phyloP scores from a whole-genome alignment of 64 coral and sea anemone species.

The Actinia tenebrosa region DNA sequence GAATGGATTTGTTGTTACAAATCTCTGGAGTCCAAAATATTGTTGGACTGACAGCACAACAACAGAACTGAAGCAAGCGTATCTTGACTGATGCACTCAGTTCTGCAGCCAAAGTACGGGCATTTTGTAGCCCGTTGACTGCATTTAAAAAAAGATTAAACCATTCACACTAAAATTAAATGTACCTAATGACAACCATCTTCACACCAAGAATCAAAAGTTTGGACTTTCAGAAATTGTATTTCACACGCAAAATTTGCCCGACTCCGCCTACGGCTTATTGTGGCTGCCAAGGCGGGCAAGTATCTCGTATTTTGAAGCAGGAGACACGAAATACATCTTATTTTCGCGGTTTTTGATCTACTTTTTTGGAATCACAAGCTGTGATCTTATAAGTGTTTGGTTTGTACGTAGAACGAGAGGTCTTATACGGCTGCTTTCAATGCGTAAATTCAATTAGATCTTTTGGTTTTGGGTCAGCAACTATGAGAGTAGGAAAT shows the following conservation, averaged over 20 bases:
- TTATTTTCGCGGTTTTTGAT: slow-evolving; percentile 68
- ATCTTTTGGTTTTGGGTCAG: slow-evolving; percentile 1
- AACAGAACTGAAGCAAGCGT: slow-evolving; percentile 4
- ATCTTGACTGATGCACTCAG: slow-evolving; percentile 6
- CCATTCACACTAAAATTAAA: slow-evolving; percentile 22
- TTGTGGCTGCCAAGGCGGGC: slow-evolving; percentile 91
- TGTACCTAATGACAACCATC: slow-evolving; percentile 79
- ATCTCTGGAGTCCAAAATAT: slow-evolving; percentile 39
- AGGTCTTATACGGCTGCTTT: background rate
- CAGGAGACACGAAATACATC: slow-evolving; percentile 74
- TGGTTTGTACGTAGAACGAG: background rate
- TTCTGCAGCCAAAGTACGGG: background rate
- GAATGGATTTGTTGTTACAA: slow-evolving; percentile 41
- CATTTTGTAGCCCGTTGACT: background rate
- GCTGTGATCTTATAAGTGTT: background rate
- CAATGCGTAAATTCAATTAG: slow-evolving; percentile 12
- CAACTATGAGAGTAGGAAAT: slow-evolving; percentile 18
- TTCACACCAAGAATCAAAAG: slow-evolving; percentile 72
- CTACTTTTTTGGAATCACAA: slow-evolving; percentile 32
- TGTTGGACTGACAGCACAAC: slow-evolving; percentile 3
- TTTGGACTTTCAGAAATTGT: slow-evolving; percentile 76
- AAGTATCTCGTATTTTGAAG: slow-evolving; percentile 75
- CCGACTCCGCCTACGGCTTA: slow-evolving; percentile 87
- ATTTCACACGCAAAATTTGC: slow-evolving; percentile 79
- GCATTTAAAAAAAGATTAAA: slow-evolving; percentile 15